Evolutionary conservation across 2,797 vertebrate genomes (phyloP), one percentile per base, ranked within the genome.

Genomic region (Sebastes oblongus): DNA sequence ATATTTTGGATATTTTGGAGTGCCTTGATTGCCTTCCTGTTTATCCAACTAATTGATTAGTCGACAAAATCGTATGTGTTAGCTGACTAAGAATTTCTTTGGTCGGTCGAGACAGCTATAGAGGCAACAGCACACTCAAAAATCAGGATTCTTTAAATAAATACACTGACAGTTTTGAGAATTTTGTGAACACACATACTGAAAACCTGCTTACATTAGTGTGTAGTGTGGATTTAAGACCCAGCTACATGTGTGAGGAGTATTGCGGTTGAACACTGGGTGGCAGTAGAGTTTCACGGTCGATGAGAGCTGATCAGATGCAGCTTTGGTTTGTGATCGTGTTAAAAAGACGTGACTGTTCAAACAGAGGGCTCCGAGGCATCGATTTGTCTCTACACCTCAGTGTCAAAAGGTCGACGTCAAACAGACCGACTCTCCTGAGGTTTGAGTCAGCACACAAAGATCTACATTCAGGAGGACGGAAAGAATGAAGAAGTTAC

Each of bases 381-480:
- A 90, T 90, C 4, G 78, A 91, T 89, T 73, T 39, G 46, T 75
- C 62, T 60, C 72, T 54, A 25, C 66, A 8, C 69, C 79, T 73
- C 20, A 1, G 79, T 81, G 88, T 89, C 77, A 83, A 82, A 78
- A 84, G 82, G 79, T 86, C 71, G 10, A 10, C 0, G 25, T 70
- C 14, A 14, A 81, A 70, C 55, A 42, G 29, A 42, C 30, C 10
- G 46, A 46, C 56, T 74, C 81, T 79, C 80, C 66, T 9, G 82
- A 77, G 82, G 82, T 59, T 82, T 91, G 88, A 93, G 77, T 93
- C 91, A 86, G 88, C 90, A 84, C 54, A 30, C 30, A 50, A 20
- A 75, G 46, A 77, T 78, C 69, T 77, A 58, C 30, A 42, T 83
- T 75, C 70, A 86, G 60, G 25, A 69, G 29, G 9, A 34, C 18